These are phyloP conservation scores for Agrilus planipennis DNA, from an alignment of 1,140 invertebrate genomes.

Conservation along the genomic window DNA sequence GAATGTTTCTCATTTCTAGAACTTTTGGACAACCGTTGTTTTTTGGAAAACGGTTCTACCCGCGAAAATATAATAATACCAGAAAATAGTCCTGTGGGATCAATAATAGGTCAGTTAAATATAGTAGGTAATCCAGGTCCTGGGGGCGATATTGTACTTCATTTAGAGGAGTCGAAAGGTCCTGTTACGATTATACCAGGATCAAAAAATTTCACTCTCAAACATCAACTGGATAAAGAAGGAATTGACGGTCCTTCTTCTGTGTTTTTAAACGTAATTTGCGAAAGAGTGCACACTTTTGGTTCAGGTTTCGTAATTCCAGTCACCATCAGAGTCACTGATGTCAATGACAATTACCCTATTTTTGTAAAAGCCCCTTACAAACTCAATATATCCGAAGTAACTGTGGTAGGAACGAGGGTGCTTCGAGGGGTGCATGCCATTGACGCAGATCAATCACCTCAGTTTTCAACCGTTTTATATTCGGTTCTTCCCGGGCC, in stretches of 20 bases:
- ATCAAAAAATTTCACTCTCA: constrained; percentile 70
- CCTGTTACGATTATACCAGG: constrained; percentile 63
- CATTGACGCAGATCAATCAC: constrained; percentile 74
- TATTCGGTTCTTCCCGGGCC: constrained; percentile 70
- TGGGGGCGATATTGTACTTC: constrained; percentile 64
- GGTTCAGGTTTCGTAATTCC: constrained; percentile 82
- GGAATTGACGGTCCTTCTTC: constrained; percentile 68
- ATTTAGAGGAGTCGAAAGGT: constrained; percentile 63
- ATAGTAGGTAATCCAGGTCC: constrained; percentile 66
- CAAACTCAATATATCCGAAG: constrained; percentile 72
- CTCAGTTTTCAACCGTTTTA: constrained; percentile 78
- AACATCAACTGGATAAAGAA: constrained; percentile 71
- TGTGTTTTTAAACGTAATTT: constrained; percentile 74
- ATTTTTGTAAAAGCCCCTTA: constrained; percentile 73
- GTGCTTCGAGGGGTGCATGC: constrained; percentile 68
- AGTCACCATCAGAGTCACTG: constrained; percentile 80
- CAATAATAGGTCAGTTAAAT: constrained; percentile 55
- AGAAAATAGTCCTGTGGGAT: constrained; percentile 69
- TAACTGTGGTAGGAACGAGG: constrained; percentile 68
- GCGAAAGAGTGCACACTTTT: constrained; percentile 62
- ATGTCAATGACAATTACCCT: constrained; percentile 86
- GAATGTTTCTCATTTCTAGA: too few relatives aligned
- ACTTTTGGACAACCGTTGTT: constrained; percentile 67
- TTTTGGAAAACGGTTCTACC: constrained; percentile 76
- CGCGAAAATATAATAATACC: constrained; percentile 83